Evolutionary conservation across 2,888 invertebrate genomes (phyloP).

Genomic region (Chymomyza fuscimana): DNA sequence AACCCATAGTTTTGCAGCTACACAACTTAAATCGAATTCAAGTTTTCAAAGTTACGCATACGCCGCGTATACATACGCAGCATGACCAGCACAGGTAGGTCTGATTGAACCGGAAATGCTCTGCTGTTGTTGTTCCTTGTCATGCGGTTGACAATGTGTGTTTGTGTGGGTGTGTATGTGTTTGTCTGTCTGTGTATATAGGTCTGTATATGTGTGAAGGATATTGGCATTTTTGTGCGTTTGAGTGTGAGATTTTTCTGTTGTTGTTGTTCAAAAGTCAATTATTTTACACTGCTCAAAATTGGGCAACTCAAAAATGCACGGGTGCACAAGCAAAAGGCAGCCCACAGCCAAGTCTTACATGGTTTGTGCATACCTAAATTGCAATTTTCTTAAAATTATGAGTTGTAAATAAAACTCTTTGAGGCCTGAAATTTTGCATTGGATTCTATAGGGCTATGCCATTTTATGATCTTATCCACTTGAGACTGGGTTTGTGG

Average conservation of each 20-base stretch:
- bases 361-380: not conserved
- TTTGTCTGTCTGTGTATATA: conserved; percentile 14
- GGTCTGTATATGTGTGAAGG: conserved; percentile 20
- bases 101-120: conserved; percentile 49
- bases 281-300: conserved; percentile 37
- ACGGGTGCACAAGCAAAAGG: not conserved
- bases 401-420: too few relatives aligned
- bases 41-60: conserved; percentile 28
- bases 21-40: conserved; percentile 58
- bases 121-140: not conserved
- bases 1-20: conserved; percentile 7
- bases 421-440: too few relatives aligned
- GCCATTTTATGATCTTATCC: too few relatives aligned
- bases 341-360: not conserved
- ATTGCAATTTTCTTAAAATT: not conserved
- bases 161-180: conserved; percentile 15
- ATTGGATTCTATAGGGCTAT: too few relatives aligned
- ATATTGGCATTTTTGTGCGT: conserved; percentile 33
- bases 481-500: too few relatives aligned
- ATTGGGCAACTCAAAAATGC: conserved; percentile 5
- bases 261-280: conserved; percentile 43
- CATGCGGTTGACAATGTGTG: conserved; percentile 15
- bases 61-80: conserved; percentile 2
- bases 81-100: conserved; percentile 6
- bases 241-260: not conserved